Conservation (phyloP, 2,113 vertebrate genomes). For the Propithecus coquereli region DNA sequence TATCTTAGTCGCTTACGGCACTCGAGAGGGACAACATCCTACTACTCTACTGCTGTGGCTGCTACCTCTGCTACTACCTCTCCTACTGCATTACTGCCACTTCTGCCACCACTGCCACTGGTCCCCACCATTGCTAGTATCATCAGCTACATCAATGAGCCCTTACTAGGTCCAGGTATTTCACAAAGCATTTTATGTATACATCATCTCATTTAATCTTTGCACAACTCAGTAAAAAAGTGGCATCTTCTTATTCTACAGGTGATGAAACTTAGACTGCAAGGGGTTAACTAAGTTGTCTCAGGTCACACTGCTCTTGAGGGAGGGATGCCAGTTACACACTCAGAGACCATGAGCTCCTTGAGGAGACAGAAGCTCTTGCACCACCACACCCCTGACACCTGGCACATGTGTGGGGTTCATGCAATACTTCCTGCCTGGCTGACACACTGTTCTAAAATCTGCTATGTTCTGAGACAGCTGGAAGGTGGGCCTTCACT, state of each 20-base stretch:
- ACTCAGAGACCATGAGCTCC: background rate
- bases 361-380: background rate
- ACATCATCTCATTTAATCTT: background rate
- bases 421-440: background rate
- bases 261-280: background rate
- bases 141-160: background rate
- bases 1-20: background rate
- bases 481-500: background rate
- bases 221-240: background rate
- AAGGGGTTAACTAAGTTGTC: background rate
- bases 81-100: rapidly evolving
- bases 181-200: background rate
- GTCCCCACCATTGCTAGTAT: rapidly evolving
- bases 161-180: background rate
- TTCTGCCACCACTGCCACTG: too few relatives aligned
- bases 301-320: background rate
- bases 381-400: rapidly evolving
- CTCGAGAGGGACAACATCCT: background rate
- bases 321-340: background rate
- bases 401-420: background rate
- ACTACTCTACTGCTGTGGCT: background rate
- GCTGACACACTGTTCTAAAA: background rate
- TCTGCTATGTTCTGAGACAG: background rate
- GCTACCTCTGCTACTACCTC: too few relatives aligned
- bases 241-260: background rate